Base-by-base conservation (phyloP, 2,888 invertebrate genomes). In the Eustalomyia histrio region DNA sequence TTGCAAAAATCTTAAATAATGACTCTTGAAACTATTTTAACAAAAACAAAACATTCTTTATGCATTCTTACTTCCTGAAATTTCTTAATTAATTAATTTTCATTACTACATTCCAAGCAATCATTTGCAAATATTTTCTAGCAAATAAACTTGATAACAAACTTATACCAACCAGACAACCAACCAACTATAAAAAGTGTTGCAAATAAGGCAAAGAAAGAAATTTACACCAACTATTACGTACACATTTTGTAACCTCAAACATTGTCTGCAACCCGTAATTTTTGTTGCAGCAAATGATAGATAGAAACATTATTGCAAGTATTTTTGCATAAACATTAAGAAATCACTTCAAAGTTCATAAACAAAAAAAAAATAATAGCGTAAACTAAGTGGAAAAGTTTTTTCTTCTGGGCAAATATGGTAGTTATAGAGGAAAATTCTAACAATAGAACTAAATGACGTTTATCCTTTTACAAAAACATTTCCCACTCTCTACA, bases 301-400 rank as follows among this genome's bases (percentile, higher is more conserved):
- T 58, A 17, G 50, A 33, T 21, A 17, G 8, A 61, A 68, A 24
- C 29, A 69, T 63, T 52, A 17, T 63, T 55, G 14, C 47, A 61
- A 61, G 47, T 50, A 39, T 21, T 67, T 80, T 60, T 55, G 47
- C 52, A 73, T 68, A 69, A 73, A 73, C 64, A 69, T 78, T 65
- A 61, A 63, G 9, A 75, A 81, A 81, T 74, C 69, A 74, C 57
- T 72, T 75, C 64, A 75, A 75, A 75, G 63, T 72, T 67, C 55
- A 69, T 61, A 50, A 76, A 29, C 2, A 3, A 24, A 55, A n/a
- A n/a, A n/a, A n/a, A n/a, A n/a, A n/a, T n/a, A 57, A 57, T 24
- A 58, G 63, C 50, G 12, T 57, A 57, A 68, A 60, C 29, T 69
- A 65, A 78, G 47, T 60, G 63, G 63, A 75, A 68, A 79, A 82